These are phyloP conservation scores for Ursus arctos DNA, from an alignment of 2,113 vertebrate species.

Conservation along the genomic window DNA sequence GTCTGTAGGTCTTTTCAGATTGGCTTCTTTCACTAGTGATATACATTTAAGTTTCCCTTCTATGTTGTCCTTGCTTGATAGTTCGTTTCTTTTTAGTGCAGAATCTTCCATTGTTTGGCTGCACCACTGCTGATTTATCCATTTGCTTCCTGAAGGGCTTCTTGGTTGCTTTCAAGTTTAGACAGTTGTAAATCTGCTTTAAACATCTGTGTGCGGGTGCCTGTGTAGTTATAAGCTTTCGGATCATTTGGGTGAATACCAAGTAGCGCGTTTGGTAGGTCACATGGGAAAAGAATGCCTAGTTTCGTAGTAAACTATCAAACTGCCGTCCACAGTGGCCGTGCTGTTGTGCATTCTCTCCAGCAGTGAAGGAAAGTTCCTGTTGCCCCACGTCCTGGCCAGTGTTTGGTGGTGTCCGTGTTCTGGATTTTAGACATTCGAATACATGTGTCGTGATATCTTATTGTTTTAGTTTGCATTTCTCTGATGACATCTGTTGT, in stretches of 20 bases:
- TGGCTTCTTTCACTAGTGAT: neutral
- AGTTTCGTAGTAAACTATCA: neutral
- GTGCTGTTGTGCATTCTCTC: neutral
- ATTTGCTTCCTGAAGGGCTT: neutral
- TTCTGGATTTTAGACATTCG: neutral
- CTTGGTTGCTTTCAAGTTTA: neutral
- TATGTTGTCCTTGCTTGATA: neutral
- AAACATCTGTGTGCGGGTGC: neutral
- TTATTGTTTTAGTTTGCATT: neutral
- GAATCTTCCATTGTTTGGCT: neutral
- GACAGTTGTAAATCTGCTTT: neutral
- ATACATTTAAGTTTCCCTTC: neutral
- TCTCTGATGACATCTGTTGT: neutral
- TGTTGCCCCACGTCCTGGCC: neutral
- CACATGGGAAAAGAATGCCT: neutral
- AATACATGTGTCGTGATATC: neutral
- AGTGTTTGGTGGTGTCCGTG: neutral
- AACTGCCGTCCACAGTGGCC: neutral
- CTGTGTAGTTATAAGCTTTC: neutral
- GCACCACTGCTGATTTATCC: neutral
- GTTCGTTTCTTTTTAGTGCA: neutral
- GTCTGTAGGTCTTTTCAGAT: neutral
- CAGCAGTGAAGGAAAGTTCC: neutral
- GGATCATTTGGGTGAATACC: neutral
- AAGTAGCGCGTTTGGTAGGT: neutral